Conservation (phyloP, 2,113 vertebrate species). For the Haemorhous mexicanus region DNA sequence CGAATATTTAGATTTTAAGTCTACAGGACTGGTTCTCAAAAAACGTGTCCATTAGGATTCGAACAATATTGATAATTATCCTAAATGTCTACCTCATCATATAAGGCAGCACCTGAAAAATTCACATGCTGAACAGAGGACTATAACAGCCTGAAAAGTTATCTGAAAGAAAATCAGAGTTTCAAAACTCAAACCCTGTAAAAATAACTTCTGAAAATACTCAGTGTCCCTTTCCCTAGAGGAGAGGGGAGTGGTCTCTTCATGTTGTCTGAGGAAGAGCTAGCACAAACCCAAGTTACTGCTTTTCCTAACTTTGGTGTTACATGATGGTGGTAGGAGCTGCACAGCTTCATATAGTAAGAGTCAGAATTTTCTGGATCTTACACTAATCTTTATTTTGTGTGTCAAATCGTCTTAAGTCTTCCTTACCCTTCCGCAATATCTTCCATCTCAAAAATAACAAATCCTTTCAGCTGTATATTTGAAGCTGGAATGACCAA, state of each 20-base stretch:
- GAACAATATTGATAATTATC: not conserved
- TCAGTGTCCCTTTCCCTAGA: not conserved
- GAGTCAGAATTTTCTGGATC: not conserved
- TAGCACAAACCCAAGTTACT: not conserved
- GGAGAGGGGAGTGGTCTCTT: not conserved
- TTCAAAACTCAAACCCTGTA: not conserved
- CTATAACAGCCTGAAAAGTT: not conserved
- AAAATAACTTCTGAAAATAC: not conserved
- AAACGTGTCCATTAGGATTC: rapidly evolving
- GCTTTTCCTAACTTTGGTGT: not conserved
- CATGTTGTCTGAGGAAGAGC: not conserved
- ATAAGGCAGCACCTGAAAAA: not conserved
- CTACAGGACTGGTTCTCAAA: not conserved
- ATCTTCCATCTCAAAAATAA: not conserved
- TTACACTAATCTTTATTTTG: not conserved
- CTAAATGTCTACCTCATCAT: not conserved
- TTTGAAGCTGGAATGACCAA: not conserved
- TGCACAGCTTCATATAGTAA: not conserved
- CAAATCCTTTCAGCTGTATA: not conserved
- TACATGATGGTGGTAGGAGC: not conserved
- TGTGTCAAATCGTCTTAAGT: not conserved
- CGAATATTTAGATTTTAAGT: not conserved
- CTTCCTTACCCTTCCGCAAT: not conserved
- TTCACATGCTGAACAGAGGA: not conserved
- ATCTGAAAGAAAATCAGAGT: not conserved